Conservation (phyloP, 2,113 vertebrate genomes). For the Patagioenas fasciata region DNA sequence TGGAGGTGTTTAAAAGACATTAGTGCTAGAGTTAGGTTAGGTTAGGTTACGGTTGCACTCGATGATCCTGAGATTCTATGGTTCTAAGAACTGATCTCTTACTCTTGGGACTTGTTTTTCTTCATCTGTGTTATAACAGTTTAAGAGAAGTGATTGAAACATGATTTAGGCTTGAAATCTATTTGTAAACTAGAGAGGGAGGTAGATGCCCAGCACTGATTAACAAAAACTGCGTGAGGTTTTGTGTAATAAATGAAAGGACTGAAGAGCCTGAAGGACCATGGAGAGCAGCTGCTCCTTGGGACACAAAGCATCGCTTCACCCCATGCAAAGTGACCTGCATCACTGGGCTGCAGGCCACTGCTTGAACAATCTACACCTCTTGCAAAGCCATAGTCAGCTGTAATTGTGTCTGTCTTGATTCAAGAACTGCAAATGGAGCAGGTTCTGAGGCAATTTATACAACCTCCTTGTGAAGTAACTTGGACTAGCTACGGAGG, state of each 20-base stretch:
- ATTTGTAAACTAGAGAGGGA: background rate
- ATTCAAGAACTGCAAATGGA: background rate
- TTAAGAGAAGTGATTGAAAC: background rate
- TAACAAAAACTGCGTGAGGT: background rate
- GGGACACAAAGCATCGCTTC: background rate
- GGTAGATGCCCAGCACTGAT: background rate
- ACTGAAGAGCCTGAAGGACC: background rate
- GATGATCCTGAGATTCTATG: no score
- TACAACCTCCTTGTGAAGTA: no score
- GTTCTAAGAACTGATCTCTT: background rate
- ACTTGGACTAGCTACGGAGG: background rate
- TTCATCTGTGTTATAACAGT: background rate
- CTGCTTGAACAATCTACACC: background rate
- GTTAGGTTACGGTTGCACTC: no score
- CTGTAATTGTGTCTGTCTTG: background rate
- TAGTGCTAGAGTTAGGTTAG: no score
- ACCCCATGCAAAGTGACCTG: accelerated
- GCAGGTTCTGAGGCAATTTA: background rate
- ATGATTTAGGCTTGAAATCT: background rate
- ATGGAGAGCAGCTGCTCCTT: background rate
- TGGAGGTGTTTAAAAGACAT: no score
- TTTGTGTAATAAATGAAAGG: background rate
- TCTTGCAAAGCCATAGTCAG: background rate
- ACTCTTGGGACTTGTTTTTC: background rate
- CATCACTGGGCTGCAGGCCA: background rate